Conservation (phyloP, 1,140 invertebrate species). For the Nomia melanderi region DNA sequence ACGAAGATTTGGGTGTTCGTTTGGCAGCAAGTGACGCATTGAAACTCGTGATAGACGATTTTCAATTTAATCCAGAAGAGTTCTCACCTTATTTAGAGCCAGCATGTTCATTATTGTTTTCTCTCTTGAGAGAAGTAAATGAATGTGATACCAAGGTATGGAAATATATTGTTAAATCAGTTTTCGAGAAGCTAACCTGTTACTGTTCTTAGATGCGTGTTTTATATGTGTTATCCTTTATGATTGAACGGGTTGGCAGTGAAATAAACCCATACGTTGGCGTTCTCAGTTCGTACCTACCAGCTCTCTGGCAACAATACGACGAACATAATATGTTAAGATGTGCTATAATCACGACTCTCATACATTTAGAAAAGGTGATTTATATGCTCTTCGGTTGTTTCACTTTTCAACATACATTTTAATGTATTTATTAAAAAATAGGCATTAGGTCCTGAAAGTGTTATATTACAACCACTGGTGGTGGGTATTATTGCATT, state of each 20-base stretch:
- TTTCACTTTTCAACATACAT: not conserved
- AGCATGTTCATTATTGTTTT: constrained; percentile 89
- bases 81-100: constrained; percentile 91
- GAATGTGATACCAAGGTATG: constrained; percentile 96
- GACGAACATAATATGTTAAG: constrained; percentile 94
- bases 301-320: constrained; percentile 93
- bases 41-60: constrained; percentile 92
- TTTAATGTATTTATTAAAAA: constrained; percentile 49
- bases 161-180: constrained; percentile 30
- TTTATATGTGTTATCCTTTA: constrained; percentile 93
- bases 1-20: constrained; percentile 92
- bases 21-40: constrained; percentile 90
- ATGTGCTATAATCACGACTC: constrained; percentile 93
- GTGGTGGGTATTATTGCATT: constrained; percentile 89
- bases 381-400: constrained; percentile 24
- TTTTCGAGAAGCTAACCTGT: constrained; percentile 1
- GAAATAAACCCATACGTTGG: constrained; percentile 87
- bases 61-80: constrained; percentile 93
- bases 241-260: constrained; percentile 92
- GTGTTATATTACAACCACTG: constrained; percentile 84
- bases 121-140: constrained; percentile 91
- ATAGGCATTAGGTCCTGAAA: constrained; percentile 85
- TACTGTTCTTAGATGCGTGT: constrained; percentile 88
- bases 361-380: constrained; percentile 90
- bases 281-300: constrained; percentile 90